These are phyloP conservation scores for Hirundichthys speculiger DNA, from an alignment of 2,113 vertebrate species.

Conservation along the genomic window DNA sequence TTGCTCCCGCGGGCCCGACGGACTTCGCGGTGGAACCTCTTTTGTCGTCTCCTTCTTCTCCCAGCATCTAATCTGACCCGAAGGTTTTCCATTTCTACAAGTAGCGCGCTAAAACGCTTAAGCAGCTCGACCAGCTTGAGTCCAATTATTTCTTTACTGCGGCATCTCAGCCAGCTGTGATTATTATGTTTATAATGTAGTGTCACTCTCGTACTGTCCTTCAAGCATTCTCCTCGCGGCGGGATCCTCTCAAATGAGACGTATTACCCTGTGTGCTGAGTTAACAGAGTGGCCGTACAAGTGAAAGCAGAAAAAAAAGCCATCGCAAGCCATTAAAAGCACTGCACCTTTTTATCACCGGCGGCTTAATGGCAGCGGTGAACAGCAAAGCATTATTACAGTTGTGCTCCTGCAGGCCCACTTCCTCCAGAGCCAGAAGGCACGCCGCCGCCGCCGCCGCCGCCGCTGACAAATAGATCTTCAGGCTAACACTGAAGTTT, in stretches of 20 bases:
- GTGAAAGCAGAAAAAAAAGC: conserved; percentile 26
- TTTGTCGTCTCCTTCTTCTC: conserved; percentile 17
- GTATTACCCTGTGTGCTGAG: conserved; percentile 68
- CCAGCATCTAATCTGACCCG: conserved; percentile 55
- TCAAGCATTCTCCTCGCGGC: conserved; percentile 67
- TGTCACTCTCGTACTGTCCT: conserved; percentile 72
- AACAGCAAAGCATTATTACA: conserved; percentile 67
- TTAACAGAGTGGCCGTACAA: conserved; percentile 65
- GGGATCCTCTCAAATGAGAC: conserved; percentile 74
- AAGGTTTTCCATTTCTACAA: conserved; percentile 65
- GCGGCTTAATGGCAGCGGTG: conserved; percentile 67
- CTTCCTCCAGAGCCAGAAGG: conserved; percentile 30
- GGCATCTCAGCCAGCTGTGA: conserved; percentile 74
- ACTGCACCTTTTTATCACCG: conserved; percentile 74
- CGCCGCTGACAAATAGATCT: conserved; percentile 59
- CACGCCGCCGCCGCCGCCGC: conserved; percentile 20
- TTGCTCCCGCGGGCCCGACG: conserved; percentile 10
- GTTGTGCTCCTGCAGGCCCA: conserved; percentile 41
- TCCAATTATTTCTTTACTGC: conserved; percentile 75
- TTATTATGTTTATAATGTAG: conserved; percentile 77
- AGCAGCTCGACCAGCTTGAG: conserved; percentile 70
- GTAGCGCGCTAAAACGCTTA: conserved; percentile 61
- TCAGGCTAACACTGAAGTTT: conserved; percentile 53
- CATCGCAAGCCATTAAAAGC: conserved; percentile 67
- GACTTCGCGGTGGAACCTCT: conserved; percentile 41